Conservation (phyloP, 1,140 invertebrate species). For the Elymnias hypermnestra region DNA sequence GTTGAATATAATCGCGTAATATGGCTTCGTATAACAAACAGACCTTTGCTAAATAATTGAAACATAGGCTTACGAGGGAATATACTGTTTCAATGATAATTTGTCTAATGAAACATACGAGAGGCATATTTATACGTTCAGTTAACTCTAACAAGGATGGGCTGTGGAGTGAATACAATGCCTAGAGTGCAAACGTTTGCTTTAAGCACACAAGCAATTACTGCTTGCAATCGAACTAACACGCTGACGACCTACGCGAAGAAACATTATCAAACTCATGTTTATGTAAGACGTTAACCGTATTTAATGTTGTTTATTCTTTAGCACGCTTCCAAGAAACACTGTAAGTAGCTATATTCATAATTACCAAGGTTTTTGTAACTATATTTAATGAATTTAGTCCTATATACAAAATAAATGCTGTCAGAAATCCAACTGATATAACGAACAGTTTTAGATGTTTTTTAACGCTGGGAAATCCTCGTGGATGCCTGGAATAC, state of each 20-base stretch:
- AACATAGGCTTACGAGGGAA: too few relatives aligned
- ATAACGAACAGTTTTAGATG: too few relatives aligned
- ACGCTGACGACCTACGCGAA: constrained; percentile 1
- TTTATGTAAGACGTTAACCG: constrained; percentile 1
- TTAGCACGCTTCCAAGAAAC: neutral
- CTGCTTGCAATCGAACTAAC: constrained; percentile 12
- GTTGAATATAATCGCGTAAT: too few relatives aligned
- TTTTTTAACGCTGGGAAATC: too few relatives aligned
- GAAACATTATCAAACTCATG: neutral
- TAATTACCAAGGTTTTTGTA: too few relatives aligned
- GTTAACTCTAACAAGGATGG: constrained; percentile 23
- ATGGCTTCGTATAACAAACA: too few relatives aligned
- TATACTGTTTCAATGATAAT: constrained; percentile 39
- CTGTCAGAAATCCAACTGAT: too few relatives aligned
- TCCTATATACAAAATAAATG: too few relatives aligned
- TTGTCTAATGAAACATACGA: constrained; percentile 9
- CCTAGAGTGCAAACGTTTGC: constrained; percentile 26
- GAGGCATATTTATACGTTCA: constrained; percentile 7
- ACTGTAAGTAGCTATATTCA: neutral
- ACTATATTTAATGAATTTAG: too few relatives aligned
- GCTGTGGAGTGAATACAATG: constrained; percentile 19
- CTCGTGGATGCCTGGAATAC: too few relatives aligned
- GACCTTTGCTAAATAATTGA: too few relatives aligned
- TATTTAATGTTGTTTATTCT: neutral
- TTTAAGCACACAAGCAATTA: constrained; percentile 25